Base-by-base conservation (phyloP, 2,113 vertebrate genomes). In the Lasiurus borealis region DNA sequence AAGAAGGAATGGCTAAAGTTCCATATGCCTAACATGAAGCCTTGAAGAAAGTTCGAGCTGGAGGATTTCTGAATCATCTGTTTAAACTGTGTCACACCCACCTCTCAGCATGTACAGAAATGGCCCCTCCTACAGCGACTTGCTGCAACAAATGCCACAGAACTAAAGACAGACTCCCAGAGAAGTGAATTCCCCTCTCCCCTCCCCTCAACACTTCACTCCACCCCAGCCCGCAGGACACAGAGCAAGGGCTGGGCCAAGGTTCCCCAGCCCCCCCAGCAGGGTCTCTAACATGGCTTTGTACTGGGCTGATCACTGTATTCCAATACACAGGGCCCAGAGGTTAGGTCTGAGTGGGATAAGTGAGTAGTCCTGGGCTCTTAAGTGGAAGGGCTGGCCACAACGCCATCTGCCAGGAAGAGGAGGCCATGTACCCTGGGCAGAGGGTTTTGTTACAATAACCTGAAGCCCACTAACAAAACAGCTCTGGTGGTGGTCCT, bases 51-150 rank as follows among this genome's bases (percentile, higher is more conserved):
- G 44, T 34, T 97, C 46, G 44, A 46, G 75, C 21, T 90, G 23
- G 48, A 86, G 72, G 87, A 93, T 59, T 50, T 91, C 5, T 75
- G 57, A 93, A 85, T 93, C 84, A 85, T 50, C 16, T 72, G 34
- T 31, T 78, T 11, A 93, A 76, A 91, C 34, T 21, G 44, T 81
- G 29, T 54, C 75, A 95, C 36, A 85, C 31, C 6, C 72, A 57
- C 6, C 68, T 92, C 73, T 81, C n/a, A 44, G 59, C 12, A 36
- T 13, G 48, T 59, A 85, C 48, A 50, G 44, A 94, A 88, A 77
- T 0, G 71, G 66, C 59, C 80, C 83, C 29, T 54, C 16, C 64
- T 52, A 76, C 62, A 84, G 52, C n/a, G 29, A 77, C 72, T 25
- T 72, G 90, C 54, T 77, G 11, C 36, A 52, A 71, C 68, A 94